Percentiles rank a stretch among this genome's conserved stretches.
phyloP scores from a whole-genome alignment of 2,113 vertebrate genomes.

The Forbesichthys papilliferus region DNA sequence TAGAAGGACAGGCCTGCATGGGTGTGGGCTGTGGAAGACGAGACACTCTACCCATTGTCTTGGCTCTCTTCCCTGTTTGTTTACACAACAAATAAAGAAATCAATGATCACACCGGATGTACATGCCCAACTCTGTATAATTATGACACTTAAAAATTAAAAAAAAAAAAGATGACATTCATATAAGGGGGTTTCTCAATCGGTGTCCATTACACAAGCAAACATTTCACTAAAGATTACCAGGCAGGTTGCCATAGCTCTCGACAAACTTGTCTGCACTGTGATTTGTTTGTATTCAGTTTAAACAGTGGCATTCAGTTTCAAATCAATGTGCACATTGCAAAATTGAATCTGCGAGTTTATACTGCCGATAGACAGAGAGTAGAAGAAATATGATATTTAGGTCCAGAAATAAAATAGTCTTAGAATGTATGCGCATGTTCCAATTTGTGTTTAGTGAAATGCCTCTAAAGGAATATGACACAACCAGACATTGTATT shows the following conservation, averaged over 20 bases:
- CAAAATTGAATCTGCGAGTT: not conserved
- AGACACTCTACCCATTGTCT: slow-evolving; percentile 3
- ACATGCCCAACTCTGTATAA: not conserved
- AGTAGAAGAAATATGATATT: not conserved
- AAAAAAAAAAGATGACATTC: not conserved
- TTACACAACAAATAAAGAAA: not conserved
- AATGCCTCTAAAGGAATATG: slow-evolving; percentile 24
- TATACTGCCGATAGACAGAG: not conserved
- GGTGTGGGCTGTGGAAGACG: slow-evolving; percentile 9
- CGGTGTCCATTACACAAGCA: not conserved
- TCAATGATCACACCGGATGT: not conserved
- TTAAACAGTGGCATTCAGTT: not conserved
- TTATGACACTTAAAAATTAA: not conserved
- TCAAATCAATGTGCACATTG: not conserved
- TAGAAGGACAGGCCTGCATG: not conserved
- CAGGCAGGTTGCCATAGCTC: not conserved
- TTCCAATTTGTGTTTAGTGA: slow-evolving; percentile 7
- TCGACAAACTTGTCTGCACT: not conserved
- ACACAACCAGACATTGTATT: slow-evolving; percentile 42
- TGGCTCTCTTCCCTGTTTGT: not conserved
- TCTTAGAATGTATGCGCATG: not conserved
- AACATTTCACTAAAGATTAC: not conserved
- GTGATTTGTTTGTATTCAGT: not conserved
- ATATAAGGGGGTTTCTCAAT: not conserved
- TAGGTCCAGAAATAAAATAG: not conserved